These are phyloP conservation scores for Melanerpes formicivorus DNA, from an alignment of 2,113 vertebrate genomes.

Conservation along the genomic window DNA sequence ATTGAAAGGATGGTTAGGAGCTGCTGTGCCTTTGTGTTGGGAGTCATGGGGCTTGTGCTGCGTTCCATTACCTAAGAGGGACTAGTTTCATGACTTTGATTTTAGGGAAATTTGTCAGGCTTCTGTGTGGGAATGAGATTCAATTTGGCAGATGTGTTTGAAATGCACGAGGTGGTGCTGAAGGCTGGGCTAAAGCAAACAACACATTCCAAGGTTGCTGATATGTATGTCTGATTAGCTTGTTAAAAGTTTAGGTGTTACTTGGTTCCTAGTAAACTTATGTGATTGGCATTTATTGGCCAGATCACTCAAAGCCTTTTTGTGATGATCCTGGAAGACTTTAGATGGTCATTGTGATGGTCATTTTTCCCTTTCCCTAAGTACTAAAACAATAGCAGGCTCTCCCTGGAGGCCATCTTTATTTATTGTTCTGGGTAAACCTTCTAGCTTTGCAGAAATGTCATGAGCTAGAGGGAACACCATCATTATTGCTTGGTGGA, in stretches of 20 bases:
- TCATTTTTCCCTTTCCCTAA: background rate
- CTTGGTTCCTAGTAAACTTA: background rate
- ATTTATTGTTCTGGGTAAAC: constrained; percentile 25
- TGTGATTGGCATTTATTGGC: background rate
- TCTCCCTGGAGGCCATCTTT: background rate
- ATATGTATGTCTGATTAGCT: background rate
- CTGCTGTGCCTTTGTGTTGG: background rate
- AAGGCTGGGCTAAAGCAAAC: background rate
- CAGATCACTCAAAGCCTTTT: background rate
- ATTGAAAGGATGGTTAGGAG: background rate
- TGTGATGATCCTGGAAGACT: constrained; percentile 17
- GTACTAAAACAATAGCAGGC: background rate
- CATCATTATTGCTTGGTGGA: background rate
- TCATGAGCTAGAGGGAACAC: background rate
- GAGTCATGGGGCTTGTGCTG: background rate
- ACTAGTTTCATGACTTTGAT: background rate
- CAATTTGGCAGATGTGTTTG: background rate
- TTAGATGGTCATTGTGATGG: background rate
- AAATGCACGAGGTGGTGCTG: background rate
- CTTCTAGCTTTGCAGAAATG: background rate
- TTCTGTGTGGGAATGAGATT: background rate
- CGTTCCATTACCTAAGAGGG: background rate
- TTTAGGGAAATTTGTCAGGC: background rate
- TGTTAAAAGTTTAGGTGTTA: constrained; percentile 36
- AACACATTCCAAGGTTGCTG: background rate